These are phyloP conservation scores for Hypsibius dujardini DNA, from an alignment of 1,140 invertebrate genomes.

Conservation along the genomic window DNA sequence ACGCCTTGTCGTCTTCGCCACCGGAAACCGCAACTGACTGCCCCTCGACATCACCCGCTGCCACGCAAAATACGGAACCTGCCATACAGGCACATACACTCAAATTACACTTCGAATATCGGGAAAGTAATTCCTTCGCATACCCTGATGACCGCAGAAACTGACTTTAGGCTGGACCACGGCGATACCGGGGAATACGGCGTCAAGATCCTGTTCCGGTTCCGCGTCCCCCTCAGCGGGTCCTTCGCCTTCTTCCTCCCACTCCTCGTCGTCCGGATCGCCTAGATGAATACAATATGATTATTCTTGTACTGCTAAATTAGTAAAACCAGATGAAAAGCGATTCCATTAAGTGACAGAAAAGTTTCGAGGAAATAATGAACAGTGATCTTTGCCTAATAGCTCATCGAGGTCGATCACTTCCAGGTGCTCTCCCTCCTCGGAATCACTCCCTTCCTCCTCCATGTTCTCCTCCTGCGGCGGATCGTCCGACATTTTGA, in stretches of 20 bases:
- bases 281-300: background rate
- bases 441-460: background rate
- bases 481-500: no score
- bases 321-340: background rate
- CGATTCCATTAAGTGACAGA: background rate
- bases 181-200: conserved; percentile 16
- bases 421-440: conserved; percentile 10
- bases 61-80: conserved; percentile 50
- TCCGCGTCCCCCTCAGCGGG: conserved; percentile 20
- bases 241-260: conserved; percentile 19
- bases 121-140: background rate
- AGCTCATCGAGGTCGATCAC: conserved; percentile 11
- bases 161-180: background rate
- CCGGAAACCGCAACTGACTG: conserved; percentile 51
- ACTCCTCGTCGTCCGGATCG: no score
- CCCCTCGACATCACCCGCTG: conserved; percentile 37
- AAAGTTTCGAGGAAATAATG: background rate
- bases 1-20: conserved; percentile 68
- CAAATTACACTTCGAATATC: background rate
- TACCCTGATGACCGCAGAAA: background rate
- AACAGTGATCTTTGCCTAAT: background rate
- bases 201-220: conserved; percentile 20
- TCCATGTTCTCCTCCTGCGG: no score
- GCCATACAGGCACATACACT: conserved; percentile 20
- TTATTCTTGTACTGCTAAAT: background rate